Percentiles rank a stretch among this genome's conserved stretches.
Evolutionary conservation across 2,113 vertebrate genomes (phyloP).

Genomic region (Felis chaus): DNA sequence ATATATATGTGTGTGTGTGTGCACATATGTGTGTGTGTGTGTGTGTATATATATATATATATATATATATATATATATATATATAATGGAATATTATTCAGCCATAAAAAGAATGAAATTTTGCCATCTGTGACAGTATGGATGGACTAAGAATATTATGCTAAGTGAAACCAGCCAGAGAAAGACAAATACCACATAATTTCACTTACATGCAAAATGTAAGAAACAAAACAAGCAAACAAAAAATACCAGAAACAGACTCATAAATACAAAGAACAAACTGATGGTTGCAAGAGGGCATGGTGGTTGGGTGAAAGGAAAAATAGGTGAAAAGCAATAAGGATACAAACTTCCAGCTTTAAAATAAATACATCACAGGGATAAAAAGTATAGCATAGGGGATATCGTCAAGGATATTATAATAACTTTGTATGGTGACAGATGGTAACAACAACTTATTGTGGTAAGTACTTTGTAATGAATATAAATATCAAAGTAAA

Average conservation of each 20-base stretch:
- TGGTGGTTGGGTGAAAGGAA: neutral
- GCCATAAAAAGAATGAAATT: neutral
- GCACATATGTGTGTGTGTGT: no score
- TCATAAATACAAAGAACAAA: neutral
- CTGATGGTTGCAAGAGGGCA: neutral
- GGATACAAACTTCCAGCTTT: neutral
- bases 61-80: no score
- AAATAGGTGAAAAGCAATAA: neutral
- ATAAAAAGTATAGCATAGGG: neutral
- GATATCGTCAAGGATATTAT: neutral
- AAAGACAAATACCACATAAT: neutral
- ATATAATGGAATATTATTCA: neutral
- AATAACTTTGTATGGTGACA: neutral
- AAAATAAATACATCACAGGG: neutral
- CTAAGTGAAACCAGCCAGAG: neutral
- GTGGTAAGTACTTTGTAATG: neutral
- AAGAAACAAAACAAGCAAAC: neutral
- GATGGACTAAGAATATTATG: neutral
- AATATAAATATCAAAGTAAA: neutral
- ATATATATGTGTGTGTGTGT: no score
- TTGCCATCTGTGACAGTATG: neutral
- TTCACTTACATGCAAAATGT: neutral
- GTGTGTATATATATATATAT: rapidly evolving
- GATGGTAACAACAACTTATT: neutral
- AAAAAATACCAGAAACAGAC: neutral